Percentiles rank a stretch among this genome's conserved stretches.
These are phyloP conservation scores for Phaethornis superciliosus DNA, from an alignment of 2,113 vertebrate species.

Conservation along the genomic window DNA sequence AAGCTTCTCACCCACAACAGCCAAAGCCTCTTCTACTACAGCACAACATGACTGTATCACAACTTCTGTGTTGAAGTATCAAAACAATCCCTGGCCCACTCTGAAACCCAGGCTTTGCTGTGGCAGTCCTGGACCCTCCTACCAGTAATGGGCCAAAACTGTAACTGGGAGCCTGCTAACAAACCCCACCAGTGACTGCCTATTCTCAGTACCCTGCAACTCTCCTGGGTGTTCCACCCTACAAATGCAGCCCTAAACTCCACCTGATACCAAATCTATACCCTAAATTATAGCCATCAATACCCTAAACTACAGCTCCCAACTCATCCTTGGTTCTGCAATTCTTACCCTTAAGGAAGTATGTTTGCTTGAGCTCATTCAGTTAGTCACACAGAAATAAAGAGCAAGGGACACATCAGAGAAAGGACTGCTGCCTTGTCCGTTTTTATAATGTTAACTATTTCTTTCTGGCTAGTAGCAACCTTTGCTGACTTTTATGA, in stretches of 20 bases:
- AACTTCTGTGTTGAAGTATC: neutral
- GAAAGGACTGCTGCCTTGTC: neutral
- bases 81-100: neutral
- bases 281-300: neutral
- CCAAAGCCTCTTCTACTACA: neutral
- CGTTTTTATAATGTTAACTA: neutral
- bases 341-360: neutral
- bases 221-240: neutral
- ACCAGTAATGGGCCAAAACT: accelerated
- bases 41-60: accelerated
- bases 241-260: neutral
- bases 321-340: accelerated
- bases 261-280: neutral
- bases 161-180: neutral
- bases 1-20: neutral
- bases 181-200: neutral
- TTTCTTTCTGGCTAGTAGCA: neutral
- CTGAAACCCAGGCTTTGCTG: neutral
- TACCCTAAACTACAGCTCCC: neutral
- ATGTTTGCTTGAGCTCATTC: accelerated
- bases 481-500: neutral
- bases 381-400: neutral
- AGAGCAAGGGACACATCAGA: neutral
- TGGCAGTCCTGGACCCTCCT: neutral
- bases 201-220: neutral